phyloP scores from a whole-genome alignment of 2,797 vertebrate species.

The Momotus momota region DNA sequence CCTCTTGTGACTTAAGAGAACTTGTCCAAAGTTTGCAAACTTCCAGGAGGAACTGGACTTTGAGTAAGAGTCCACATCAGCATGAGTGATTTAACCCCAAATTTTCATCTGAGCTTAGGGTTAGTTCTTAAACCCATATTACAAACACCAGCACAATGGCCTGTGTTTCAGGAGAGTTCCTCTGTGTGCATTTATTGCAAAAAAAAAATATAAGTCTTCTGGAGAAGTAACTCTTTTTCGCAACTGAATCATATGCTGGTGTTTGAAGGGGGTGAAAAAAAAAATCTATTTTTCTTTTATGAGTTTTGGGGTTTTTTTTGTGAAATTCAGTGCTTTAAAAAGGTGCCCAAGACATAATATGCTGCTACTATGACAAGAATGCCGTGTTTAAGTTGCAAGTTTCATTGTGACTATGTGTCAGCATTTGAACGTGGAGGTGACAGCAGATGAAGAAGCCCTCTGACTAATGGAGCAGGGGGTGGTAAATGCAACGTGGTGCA shows the following conservation, averaged over 20 bases:
- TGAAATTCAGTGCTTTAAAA: not conserved
- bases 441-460: not conserved
- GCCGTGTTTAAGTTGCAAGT: not conserved
- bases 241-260: not conserved
- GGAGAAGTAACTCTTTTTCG: not conserved
- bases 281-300: not conserved
- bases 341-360: not conserved
- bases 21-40: not conserved
- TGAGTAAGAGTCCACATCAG: not conserved
- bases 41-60: conserved; percentile 21
- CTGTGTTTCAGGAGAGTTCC: not conserved
- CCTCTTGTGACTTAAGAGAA: not conserved
- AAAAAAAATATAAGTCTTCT: not conserved
- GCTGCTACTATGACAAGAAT: not conserved
- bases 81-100: not conserved
- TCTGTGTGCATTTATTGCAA: not conserved
- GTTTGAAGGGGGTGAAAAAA: not conserved
- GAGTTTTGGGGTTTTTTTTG: not conserved
- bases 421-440: not conserved
- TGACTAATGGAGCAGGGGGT: not conserved
- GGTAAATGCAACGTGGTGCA: not conserved
- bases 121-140: not conserved
- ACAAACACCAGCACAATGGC: not conserved
- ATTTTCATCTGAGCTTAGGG: not conserved
- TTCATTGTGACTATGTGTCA: not conserved